These are phyloP conservation scores for Oxyruncus cristatus DNA, from an alignment of 2,113 vertebrate genomes.

Conservation along the genomic window DNA sequence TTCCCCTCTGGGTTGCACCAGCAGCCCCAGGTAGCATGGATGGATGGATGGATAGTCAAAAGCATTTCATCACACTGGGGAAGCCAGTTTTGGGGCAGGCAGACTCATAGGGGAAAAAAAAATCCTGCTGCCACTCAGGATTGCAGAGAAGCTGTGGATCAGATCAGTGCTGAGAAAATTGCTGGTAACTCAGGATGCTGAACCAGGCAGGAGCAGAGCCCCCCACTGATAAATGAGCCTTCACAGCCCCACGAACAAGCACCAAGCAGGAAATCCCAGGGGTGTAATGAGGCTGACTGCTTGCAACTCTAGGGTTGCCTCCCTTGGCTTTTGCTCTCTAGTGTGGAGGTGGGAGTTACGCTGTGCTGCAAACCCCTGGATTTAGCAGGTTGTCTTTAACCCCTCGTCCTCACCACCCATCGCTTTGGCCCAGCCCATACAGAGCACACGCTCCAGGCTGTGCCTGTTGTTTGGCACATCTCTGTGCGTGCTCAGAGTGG, in stretches of 20 bases:
- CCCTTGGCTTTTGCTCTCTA: background rate
- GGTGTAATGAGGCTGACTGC: background rate
- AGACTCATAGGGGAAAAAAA: background rate
- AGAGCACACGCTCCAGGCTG: rapidly evolving
- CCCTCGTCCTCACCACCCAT: background rate
- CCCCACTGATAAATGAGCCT: background rate
- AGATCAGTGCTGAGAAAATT: background rate
- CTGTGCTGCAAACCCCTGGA: background rate
- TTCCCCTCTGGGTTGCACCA: background rate
- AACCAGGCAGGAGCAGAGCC: background rate
- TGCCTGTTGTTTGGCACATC: background rate
- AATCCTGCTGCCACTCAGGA: background rate
- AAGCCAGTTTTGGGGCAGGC: background rate
- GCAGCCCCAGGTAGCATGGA: background rate
- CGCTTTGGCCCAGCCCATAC: background rate
- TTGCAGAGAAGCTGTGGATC: background rate
- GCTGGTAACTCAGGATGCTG: background rate
- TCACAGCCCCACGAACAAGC: background rate
- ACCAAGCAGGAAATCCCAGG: background rate
- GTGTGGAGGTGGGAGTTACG: background rate
- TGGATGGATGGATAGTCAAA: background rate
- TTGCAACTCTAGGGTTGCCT: background rate
- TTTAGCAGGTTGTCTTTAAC: background rate
- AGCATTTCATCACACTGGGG: background rate
- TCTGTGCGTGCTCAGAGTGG: background rate